These are phyloP conservation scores for Etheostoma perlongum DNA, from an alignment of 2,797 vertebrate species.

Conservation along the genomic window DNA sequence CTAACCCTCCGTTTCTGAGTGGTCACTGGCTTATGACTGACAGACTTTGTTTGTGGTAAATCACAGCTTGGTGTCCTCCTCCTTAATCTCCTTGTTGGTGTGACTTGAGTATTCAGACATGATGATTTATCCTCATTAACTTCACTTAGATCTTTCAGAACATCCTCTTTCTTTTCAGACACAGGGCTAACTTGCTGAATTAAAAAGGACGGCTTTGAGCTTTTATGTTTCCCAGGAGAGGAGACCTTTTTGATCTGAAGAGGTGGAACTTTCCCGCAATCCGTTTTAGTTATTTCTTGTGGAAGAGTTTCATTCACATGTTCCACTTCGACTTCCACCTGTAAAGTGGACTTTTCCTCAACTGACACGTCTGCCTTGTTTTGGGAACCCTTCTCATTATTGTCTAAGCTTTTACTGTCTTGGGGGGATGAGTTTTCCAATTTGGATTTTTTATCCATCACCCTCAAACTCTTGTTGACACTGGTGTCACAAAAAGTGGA, in stretches of 20 bases:
- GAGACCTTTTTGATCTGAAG: conserved; percentile 87
- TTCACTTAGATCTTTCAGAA: conserved; percentile 62
- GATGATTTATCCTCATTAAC: conserved; percentile 57
- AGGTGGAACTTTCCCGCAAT: conserved; percentile 79
- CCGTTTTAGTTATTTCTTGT: conserved; percentile 67
- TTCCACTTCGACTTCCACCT: conserved; percentile 70
- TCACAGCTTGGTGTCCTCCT: conserved; percentile 69
- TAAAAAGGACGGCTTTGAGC: conserved; percentile 85
- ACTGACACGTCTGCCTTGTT: conserved; percentile 20
- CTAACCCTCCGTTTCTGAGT: conserved; percentile 72
- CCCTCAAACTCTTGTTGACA: conserved; percentile 52
- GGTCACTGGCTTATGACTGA: conserved; percentile 65
- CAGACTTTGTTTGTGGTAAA: conserved; percentile 67
- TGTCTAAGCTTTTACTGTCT: conserved; percentile 44
- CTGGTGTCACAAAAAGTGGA: conserved; percentile 46
- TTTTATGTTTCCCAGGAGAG: conserved; percentile 84
- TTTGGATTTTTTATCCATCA: conserved; percentile 49
- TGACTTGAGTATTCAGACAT: conserved; percentile 44
- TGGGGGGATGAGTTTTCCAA: conserved; percentile 36
- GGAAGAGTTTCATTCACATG: conserved; percentile 57
- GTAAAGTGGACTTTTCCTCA: conserved; percentile 61
- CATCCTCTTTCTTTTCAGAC: conserved; percentile 72
- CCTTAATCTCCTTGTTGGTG: conserved; percentile 69
- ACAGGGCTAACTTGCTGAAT: conserved; percentile 80
- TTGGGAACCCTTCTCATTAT: conserved; percentile 51